Percentiles rank a stretch among this genome's conserved stretches.
Evolutionary conservation across 2,797 vertebrate genomes (phyloP).

Genomic region (Tauraco hartlaubi): DNA sequence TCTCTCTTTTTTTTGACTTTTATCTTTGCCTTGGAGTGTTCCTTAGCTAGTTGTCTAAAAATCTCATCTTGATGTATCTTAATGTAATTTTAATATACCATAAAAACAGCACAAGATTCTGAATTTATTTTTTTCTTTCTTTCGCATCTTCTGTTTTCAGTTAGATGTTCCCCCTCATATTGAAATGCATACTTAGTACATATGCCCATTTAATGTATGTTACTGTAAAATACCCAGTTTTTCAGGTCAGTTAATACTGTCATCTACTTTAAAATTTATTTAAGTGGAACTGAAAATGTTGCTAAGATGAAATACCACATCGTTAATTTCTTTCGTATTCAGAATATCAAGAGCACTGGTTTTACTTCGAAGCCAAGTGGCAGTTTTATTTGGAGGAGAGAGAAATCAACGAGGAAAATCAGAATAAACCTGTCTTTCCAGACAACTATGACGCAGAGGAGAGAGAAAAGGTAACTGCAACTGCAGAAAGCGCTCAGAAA

Average conservation of each 20-base stretch:
- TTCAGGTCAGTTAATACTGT: neutral
- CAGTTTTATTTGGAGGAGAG: constrained; percentile 97
- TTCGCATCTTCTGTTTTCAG: neutral
- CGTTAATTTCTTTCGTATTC: constrained; percentile 36
- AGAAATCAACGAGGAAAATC: constrained; percentile 87
- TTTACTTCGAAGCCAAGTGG: constrained; percentile 99
- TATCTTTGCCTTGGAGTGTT: neutral
- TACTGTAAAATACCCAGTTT: neutral
- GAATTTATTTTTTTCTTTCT: neutral
- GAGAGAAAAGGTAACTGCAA: constrained; percentile 89
- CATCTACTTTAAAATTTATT: neutral
- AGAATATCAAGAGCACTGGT: constrained; percentile 99
- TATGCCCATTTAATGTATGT: neutral
- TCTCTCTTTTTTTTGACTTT: neutral
- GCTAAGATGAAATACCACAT: neutral
- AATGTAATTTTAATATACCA: neutral
- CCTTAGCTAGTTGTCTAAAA: neutral
- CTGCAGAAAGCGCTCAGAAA: neutral
- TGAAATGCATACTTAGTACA: neutral
- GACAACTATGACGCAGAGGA: constrained; percentile 89
- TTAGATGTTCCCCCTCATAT: neutral
- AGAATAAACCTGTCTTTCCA: constrained; percentile 86
- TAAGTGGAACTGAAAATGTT: neutral
- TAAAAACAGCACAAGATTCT: neutral
- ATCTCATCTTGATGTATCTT: neutral